phyloP scores from a whole-genome alignment of 2,113 vertebrate species.

The Galbula dea region DNA sequence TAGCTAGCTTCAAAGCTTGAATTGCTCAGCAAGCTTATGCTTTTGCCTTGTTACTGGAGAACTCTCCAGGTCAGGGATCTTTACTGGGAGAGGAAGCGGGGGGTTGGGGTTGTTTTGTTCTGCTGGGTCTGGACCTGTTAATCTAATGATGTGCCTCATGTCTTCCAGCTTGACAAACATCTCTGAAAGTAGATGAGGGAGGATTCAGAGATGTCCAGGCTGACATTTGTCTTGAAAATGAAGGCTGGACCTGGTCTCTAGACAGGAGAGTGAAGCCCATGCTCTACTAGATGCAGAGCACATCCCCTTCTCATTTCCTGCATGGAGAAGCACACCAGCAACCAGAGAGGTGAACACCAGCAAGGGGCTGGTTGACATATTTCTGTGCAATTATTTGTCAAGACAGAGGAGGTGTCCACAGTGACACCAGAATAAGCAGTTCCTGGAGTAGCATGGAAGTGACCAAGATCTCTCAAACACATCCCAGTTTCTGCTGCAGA shows the following conservation, averaged over 20 bases:
- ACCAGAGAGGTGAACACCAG: background rate
- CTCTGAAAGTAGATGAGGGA: background rate
- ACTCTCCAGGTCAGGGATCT: background rate
- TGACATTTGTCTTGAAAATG: background rate
- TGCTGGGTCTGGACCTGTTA: background rate
- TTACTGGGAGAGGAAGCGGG: background rate
- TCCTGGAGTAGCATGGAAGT: background rate
- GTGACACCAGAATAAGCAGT: background rate
- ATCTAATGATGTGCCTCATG: background rate
- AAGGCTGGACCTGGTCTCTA: background rate
- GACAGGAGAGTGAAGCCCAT: background rate
- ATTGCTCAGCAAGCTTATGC: conserved; percentile 1
- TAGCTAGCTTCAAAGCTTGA: background rate
- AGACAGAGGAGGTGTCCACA: background rate
- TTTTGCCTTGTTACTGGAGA: background rate
- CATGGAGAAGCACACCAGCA: background rate
- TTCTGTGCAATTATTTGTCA: background rate
- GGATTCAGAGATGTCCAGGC: background rate
- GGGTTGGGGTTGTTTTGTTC: background rate
- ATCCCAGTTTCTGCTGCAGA: background rate
- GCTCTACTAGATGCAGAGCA: background rate
- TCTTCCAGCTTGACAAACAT: background rate
- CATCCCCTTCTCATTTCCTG: background rate
- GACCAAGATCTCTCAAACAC: background rate
- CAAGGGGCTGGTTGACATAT: background rate